phyloP scores from a whole-genome alignment of 2,797 vertebrate species.

The Notolepis coatsorum region DNA sequence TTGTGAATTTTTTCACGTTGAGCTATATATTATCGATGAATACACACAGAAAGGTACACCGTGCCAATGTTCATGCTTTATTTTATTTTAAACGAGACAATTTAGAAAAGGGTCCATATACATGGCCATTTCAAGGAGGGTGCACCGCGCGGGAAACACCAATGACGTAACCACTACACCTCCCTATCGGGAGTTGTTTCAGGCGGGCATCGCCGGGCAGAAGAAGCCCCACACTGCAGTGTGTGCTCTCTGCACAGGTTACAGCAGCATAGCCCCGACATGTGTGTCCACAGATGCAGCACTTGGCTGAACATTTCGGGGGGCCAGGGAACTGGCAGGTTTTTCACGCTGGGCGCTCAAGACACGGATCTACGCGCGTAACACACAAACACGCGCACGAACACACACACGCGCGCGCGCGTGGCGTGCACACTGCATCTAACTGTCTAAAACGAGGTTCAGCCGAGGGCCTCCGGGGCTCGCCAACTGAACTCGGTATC shows the following conservation, averaged over 20 bases:
- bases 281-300: conserved; percentile 8
- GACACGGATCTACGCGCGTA: conserved; percentile 1
- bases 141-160: too few species aligned
- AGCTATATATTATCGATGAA: too few species aligned
- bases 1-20: too few species aligned
- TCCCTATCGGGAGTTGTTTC: conserved; percentile 25
- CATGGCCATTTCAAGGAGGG: too few species aligned
- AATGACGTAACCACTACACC: too few species aligned
- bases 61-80: too few species aligned
- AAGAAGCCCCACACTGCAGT: conserved; percentile 10
- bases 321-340: conserved; percentile 14
- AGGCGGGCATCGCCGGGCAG: conserved; percentile 8
- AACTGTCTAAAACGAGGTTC: conserved; percentile 17
- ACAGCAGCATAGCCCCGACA: conserved; percentile 1
- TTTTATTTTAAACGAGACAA: too few species aligned
- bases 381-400: background rate
- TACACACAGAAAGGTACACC: too few species aligned
- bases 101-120: too few species aligned
- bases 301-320: conserved; percentile 3
- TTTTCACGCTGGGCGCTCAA: background rate
- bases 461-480: conserved; percentile 21
- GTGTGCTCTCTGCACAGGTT: conserved; percentile 6
- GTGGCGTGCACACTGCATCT: background rate
- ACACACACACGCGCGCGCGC: background rate
- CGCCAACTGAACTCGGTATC: conserved; percentile 31